Evolutionary conservation across 2,888 invertebrate species (phyloP).

Genomic region (Drosophila affinis): DNA sequence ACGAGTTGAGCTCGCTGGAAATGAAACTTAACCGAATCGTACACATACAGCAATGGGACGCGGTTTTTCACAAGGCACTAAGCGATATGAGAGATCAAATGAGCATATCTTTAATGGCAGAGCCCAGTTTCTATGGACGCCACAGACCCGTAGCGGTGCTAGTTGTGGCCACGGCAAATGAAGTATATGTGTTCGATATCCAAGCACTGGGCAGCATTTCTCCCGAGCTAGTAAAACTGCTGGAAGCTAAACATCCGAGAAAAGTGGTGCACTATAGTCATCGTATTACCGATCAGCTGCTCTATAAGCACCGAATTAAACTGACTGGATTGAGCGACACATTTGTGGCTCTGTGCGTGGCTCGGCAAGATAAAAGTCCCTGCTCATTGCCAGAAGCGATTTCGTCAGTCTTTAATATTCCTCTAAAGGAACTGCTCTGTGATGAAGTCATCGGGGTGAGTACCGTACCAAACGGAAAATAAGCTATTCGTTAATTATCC

Average conservation of each 20-base stretch:
- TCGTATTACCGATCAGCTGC: constrained; percentile 53
- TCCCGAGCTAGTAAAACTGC: constrained; percentile 33
- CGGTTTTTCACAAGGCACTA: constrained; percentile 48
- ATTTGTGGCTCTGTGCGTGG: constrained; percentile 59
- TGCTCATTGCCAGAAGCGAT: constrained; percentile 52
- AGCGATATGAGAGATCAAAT: constrained; percentile 55
- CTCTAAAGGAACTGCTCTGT: constrained; percentile 43
- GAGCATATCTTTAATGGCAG: constrained; percentile 53
- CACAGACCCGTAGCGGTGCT: constrained; percentile 44
- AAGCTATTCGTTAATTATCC: too few species aligned
- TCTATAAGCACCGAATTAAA: constrained; percentile 24
- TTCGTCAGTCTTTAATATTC: constrained; percentile 34
- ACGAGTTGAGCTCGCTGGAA: constrained; percentile 36
- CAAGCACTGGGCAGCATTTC: constrained; percentile 49
- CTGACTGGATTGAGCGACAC: constrained; percentile 56
- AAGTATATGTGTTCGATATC: constrained; percentile 57
- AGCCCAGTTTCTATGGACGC: constrained; percentile 65
- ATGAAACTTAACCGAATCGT: constrained; percentile 44
- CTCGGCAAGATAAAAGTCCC: constrained; percentile 19
- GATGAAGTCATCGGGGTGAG: constrained; percentile 40
- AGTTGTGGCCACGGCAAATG: constrained; percentile 53
- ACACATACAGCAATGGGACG: constrained; percentile 51
- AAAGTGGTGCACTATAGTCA: constrained; percentile 66
- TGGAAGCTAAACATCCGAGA: constrained; percentile 42
- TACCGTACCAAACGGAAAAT: neutral